Conservation (phyloP, 2,797 vertebrate genomes). For the Heliangelus exortis region DNA sequence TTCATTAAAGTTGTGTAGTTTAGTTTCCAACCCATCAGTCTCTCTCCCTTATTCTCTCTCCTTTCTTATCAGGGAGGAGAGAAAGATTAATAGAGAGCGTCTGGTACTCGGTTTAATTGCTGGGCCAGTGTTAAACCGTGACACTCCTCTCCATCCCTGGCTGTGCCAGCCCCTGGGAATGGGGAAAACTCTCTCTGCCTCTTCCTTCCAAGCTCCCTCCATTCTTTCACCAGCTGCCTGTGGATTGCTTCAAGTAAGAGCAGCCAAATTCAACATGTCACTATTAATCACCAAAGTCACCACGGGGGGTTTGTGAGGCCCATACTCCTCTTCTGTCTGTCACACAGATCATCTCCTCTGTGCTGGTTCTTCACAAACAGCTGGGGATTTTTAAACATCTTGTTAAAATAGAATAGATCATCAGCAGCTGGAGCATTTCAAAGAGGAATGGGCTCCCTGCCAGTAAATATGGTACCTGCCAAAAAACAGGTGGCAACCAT, state of each 20-base stretch:
- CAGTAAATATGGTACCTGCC: constrained; percentile 35
- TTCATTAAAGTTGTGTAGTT: no score
- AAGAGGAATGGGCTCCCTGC: constrained; percentile 14
- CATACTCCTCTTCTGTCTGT: constrained; percentile 78
- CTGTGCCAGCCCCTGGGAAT: neutral
- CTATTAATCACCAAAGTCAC: constrained; percentile 46
- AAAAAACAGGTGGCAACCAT: constrained; percentile 39
- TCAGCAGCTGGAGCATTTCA: constrained; percentile 28
- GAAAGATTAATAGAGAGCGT: no score
- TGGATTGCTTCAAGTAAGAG: neutral
- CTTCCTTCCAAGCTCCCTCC: constrained; percentile 1
- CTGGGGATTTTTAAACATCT: constrained; percentile 86
- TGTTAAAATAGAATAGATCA: constrained; percentile 51
- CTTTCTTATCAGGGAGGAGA: no score
- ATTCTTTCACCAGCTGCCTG: constrained; percentile 37
- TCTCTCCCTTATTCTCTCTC: no score
- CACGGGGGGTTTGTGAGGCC: neutral
- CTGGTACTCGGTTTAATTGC: no score
- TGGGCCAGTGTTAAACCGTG: no score
- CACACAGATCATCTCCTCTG: constrained; percentile 82
- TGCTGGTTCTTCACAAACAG: constrained; percentile 82
- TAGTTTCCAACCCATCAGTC: no score
- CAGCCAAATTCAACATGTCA: constrained; percentile 59
- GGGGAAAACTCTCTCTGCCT: constrained; percentile 8
- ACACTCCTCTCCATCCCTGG: neutral